Evolutionary conservation across 2,113 vertebrate species (phyloP), one percentile per base, ranked within the genome.

Genomic region (Phycodurus eques): DNA sequence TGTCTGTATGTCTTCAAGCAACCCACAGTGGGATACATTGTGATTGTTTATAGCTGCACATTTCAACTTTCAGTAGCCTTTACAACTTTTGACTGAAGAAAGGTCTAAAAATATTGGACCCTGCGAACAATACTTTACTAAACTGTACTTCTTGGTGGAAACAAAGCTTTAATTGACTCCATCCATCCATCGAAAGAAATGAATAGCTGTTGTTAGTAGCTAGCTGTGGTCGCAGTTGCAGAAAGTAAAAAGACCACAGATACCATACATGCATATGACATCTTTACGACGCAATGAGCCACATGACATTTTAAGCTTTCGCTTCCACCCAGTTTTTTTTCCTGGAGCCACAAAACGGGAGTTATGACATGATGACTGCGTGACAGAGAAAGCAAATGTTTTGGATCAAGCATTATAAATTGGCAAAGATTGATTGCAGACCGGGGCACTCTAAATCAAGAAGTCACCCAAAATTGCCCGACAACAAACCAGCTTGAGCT

Each of bases 391-490:
- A 60, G 72, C 79, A 85, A 80, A 80, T 76, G 70, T 53, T 85
- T 84, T 80, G 76, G 78, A 84, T 80, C 85, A 83, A 31, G 61
- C 78, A 67, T 71, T 82, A 83, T 81, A 88, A 88, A 89, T 88
- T 86, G 80, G 70, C 49, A 54, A 83, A 87, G 86, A 93, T 87
- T 83, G 80, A 88, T 82, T 75, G 72, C 80, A 75, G 86, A 69
- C 67, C 33, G 5, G 83, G 85, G 86, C 19, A 83, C 77, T 83
- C 71, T 92, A 90, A 92, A 91, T 91, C 90, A 92, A 78, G 59
- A 65, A 79, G 82, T 83, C 73, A 70, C 82, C 76, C 74, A 85
- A 79, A 80, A 47, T 81, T 81, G 76, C 72, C 53, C 77, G 57
- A 67, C 63, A 82, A 81, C 71, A 77, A 85, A 82, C 80, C 75